Conservation (phyloP, 2,888 invertebrate genomes). For the Tetranychus truncatus region DNA sequence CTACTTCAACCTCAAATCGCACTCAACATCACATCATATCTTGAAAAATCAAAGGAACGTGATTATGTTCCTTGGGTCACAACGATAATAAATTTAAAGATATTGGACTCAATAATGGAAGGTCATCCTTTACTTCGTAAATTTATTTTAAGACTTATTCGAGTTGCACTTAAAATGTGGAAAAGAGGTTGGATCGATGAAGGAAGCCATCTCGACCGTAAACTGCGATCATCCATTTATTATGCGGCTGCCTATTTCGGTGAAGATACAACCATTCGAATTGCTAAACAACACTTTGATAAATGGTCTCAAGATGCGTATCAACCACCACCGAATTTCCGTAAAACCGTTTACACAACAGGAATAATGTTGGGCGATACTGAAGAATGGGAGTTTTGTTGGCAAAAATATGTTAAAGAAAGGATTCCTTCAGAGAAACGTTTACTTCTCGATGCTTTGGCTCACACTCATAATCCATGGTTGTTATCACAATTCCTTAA, state of each 20-base stretch:
- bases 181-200: conserved; percentile 45
- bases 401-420: conserved; percentile 29
- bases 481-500: conserved; percentile 43
- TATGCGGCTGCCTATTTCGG: conserved; percentile 53
- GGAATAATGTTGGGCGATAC: conserved; percentile 35
- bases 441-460: conserved; percentile 30
- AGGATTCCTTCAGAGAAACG: conserved; percentile 31
- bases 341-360: conserved; percentile 47
- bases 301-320: conserved; percentile 47
- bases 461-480: conserved; percentile 29
- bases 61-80: conserved; percentile 71
- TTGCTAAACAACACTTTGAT: conserved; percentile 49
- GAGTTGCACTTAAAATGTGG: conserved; percentile 36
- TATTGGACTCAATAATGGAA: conserved; percentile 52
- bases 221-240: conserved; percentile 51
- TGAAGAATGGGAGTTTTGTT: conserved; percentile 32
- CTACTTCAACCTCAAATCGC: conserved; percentile 49
- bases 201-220: conserved; percentile 47
- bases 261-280: conserved; percentile 47
- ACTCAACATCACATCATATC: conserved; percentile 57
- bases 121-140: conserved; percentile 43
- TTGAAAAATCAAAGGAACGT: conserved; percentile 43
- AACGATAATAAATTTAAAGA: conserved; percentile 51
- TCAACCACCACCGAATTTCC: conserved; percentile 51
- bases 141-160: conserved; percentile 40